phyloP scores from a whole-genome alignment of 2,113 vertebrate genomes.

The Oenanthe melanoleuca region DNA sequence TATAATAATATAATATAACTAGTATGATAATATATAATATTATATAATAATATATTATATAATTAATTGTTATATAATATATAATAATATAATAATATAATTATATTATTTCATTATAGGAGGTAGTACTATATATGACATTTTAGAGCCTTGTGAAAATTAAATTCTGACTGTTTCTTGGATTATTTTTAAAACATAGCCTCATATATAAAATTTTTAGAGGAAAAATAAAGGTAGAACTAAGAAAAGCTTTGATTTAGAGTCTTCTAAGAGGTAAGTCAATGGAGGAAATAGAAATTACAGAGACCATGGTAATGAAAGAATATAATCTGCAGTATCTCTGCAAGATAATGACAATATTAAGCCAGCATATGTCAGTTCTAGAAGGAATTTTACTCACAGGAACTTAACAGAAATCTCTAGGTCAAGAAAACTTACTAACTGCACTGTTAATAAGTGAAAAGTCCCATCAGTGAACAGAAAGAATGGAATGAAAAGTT shows the following conservation, averaged over 20 bases:
- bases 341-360: neutral
- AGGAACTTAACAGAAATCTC: neutral
- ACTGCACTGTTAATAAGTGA: neutral
- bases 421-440: neutral
- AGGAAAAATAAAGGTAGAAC: neutral
- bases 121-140: neutral
- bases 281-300: neutral
- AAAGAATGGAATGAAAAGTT: neutral
- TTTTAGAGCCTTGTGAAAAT: neutral
- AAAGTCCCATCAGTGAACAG: neutral
- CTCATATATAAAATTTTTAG: neutral
- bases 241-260: neutral
- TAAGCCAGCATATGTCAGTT: neutral
- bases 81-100: too few relatives aligned
- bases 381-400: neutral
- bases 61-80: too few relatives aligned
- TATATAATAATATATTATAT: too few relatives aligned
- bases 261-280: neutral
- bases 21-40: too few relatives aligned
- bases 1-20: too few relatives aligned
- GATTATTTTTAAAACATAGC: neutral
- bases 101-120: too few relatives aligned
- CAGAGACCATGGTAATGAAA: neutral
- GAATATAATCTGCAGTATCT: neutral
- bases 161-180: neutral